Percentiles rank a stretch among this genome's conserved stretches.
Evolutionary conservation across 2,888 invertebrate genomes (phyloP).

Genomic region (Odontothrips loti): DNA sequence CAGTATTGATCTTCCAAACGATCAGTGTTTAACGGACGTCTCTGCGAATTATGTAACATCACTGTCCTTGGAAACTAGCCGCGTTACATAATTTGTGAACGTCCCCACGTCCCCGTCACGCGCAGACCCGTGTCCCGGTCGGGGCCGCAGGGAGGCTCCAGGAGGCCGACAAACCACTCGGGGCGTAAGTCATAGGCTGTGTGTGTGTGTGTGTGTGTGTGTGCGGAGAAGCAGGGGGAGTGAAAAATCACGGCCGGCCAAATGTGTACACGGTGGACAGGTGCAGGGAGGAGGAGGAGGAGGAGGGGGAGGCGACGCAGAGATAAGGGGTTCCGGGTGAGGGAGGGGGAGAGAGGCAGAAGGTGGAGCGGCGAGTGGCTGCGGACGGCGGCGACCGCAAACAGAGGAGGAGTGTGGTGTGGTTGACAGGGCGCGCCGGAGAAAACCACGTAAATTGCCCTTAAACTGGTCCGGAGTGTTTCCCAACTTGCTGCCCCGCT

Average conservation of each 20-base stretch:
- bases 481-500: not conserved
- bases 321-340: not conserved
- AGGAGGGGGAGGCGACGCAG: not conserved
- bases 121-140: no score
- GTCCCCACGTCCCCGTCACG: no score
- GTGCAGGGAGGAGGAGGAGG: not conserved
- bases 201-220: not conserved
- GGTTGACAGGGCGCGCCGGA: not conserved
- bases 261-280: not conserved
- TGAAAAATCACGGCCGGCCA: not conserved
- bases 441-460: not conserved
- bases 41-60: no score
- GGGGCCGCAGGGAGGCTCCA: no score
- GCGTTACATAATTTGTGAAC: no score
- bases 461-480: not conserved
- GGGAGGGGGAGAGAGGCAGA: not conserved
- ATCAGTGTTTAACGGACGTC: no score
- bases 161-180: not conserved
- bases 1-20: no score
- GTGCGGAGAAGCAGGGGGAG: no score
- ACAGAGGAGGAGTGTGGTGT: constrained; percentile 1
- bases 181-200: not conserved
- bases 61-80: no score
- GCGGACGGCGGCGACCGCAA: not conserved
- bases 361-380: not conserved